Evolutionary conservation across 1,140 invertebrate genomes (phyloP).

Genomic region (Drosophila kepulauana): DNA sequence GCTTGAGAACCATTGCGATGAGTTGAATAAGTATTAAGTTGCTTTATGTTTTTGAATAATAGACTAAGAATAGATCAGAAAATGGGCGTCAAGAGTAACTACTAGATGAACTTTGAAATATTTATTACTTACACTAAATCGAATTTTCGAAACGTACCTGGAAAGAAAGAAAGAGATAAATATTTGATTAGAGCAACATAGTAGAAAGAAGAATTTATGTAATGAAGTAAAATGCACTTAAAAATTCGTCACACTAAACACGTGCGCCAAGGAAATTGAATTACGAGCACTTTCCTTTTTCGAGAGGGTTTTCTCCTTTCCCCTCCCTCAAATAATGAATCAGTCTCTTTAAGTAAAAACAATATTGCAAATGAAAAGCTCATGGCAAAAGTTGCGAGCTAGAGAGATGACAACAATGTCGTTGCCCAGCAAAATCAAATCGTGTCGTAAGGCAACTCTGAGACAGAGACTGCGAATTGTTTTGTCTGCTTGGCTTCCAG

Average conservation of each 20-base stretch:
- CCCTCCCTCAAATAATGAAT: constrained; percentile 18
- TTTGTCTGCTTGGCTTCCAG: not conserved
- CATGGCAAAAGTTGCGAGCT: not conserved
- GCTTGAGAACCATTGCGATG: constrained; percentile 63
- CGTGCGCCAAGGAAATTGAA: constrained; percentile 59
- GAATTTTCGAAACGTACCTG: constrained; percentile 17
- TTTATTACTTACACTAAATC: constrained; percentile 4
- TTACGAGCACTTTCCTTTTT: constrained; percentile 41
- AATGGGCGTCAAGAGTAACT: not conserved
- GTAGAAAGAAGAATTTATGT: constrained; percentile 6
- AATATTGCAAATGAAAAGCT: constrained; percentile 23
- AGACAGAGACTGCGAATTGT: not conserved
- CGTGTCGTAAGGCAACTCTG: not conserved
- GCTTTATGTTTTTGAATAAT: not conserved
- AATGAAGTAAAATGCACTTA: constrained; percentile 60
- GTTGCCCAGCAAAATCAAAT: constrained; percentile 36
- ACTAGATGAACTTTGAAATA: not conserved
- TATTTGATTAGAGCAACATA: constrained; percentile 10
- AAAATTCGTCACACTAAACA: constrained; percentile 73
- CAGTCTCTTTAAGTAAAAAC: constrained; percentile 12
- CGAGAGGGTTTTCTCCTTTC: not conserved
- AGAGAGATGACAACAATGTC: constrained; percentile 60
- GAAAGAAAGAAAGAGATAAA: constrained; percentile 19
- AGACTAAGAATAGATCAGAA: not conserved
- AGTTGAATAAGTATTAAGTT: constrained; percentile 33